Conservation (phyloP, 2,797 vertebrate species). For the Tachyglossus aculeatus region DNA sequence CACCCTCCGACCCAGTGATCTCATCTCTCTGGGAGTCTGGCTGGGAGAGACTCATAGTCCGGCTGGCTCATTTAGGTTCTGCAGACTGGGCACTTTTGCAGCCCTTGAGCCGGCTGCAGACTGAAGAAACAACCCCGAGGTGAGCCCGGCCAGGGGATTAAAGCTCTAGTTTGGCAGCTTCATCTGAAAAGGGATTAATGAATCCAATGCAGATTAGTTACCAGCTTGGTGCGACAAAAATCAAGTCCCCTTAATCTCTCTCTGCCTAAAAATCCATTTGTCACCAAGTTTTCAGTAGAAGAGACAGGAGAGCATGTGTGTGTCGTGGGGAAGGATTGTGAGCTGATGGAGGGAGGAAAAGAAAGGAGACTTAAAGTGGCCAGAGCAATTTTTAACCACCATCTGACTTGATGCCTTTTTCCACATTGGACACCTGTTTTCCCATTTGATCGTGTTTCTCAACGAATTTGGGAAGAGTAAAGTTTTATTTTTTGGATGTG, state of each 20-base stretch:
- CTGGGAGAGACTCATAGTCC: neutral
- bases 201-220: neutral
- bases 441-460: too few relatives aligned
- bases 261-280: neutral
- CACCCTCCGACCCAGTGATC: neutral
- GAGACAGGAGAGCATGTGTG: neutral
- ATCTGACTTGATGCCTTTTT: neutral
- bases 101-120: neutral
- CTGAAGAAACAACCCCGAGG: neutral
- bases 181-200: neutral
- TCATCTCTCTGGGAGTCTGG: neutral
- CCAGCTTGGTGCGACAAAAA: neutral
- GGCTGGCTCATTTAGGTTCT: neutral
- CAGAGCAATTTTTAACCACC: neutral
- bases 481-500: too few relatives aligned
- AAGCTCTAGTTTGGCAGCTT: neutral
- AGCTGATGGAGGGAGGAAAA: too few relatives aligned
- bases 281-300: neutral
- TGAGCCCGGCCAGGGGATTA: neutral
- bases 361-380: neutral
- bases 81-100: neutral
- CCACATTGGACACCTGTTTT: too few relatives aligned
- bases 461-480: too few relatives aligned
- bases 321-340: too few relatives aligned
- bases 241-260: neutral